These are phyloP conservation scores for Tromatobia lineatoria DNA, from an alignment of 2,888 invertebrate species.

Conservation along the genomic window DNA sequence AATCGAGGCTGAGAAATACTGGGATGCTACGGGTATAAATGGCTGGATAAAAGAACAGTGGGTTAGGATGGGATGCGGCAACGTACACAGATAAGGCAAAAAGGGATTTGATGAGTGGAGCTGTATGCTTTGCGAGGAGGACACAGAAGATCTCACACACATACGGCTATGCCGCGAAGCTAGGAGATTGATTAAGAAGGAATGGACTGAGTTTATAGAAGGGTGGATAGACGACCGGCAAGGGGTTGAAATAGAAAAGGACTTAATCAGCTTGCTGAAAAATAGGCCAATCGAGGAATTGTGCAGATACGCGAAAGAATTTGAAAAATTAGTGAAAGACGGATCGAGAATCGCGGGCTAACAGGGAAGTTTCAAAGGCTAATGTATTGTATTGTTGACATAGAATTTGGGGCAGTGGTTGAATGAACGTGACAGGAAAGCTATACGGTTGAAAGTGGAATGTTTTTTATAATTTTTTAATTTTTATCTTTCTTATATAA, in stretches of 20 bases:
- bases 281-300: background rate
- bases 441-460: too few species aligned
- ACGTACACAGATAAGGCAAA: background rate
- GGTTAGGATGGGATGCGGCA: conserved; percentile 29
- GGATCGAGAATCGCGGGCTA: background rate
- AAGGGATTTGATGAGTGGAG: background rate
- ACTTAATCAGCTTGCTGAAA: background rate
- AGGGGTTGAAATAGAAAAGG: too few species aligned
- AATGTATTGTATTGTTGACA: too few species aligned
- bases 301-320: conserved; percentile 4
- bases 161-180: background rate
- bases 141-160: background rate
- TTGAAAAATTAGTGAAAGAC: background rate
- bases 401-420: too few species aligned
- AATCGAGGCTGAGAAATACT: conserved; percentile 26
- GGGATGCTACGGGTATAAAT: conserved; percentile 7
- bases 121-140: background rate
- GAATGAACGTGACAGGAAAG: too few species aligned
- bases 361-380: too few species aligned
- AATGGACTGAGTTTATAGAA: background rate
- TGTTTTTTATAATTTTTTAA: too few species aligned
- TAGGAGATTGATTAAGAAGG: background rate
- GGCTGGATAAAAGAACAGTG: background rate
- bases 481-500: too few species aligned
- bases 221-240: background rate